A percentile compares a stretch with the other conserved stretches of the same genome.
These are phyloP conservation scores for Erebia aethiops DNA, from an alignment of 2,888 invertebrate species.

Conservation along the genomic window DNA sequence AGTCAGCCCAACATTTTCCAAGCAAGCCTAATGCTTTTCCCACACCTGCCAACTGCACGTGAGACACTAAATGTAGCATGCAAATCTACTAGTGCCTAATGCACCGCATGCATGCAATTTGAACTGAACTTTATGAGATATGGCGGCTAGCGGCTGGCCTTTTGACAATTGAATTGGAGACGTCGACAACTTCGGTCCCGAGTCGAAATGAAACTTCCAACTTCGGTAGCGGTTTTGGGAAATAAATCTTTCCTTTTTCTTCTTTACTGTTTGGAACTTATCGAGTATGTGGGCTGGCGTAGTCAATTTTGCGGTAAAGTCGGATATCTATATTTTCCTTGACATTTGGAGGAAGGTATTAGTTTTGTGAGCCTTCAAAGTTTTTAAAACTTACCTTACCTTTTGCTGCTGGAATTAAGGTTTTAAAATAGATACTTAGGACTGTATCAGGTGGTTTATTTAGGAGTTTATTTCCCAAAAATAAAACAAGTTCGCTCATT, in stretches of 20 bases:
- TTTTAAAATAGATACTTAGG: background rate
- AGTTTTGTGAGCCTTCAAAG: constrained; percentile 8
- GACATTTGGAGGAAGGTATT: background rate
- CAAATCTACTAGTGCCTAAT: constrained; percentile 32
- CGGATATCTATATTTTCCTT: constrained; percentile 13
- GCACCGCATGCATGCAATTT: constrained; percentile 37
- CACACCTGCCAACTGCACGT: constrained; percentile 29
- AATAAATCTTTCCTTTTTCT: constrained; percentile 18
- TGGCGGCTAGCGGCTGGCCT: constrained; percentile 19
- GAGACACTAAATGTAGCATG: constrained; percentile 33
- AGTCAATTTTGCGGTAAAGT: constrained; percentile 21
- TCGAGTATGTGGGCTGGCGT: constrained; percentile 13
- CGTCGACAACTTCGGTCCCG: constrained; percentile 21
- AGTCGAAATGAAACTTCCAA: constrained; percentile 18
- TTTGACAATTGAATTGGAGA: constrained; percentile 22
- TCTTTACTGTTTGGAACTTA: constrained; percentile 13
- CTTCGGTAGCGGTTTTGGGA: constrained; percentile 18
- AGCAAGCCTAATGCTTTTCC: constrained; percentile 28
- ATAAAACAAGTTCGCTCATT: too few relatives aligned
- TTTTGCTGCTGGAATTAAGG: background rate
- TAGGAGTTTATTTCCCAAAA: too few relatives aligned
- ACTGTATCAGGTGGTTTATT: too few relatives aligned
- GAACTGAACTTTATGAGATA: constrained; percentile 31
- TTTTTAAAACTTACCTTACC: background rate
- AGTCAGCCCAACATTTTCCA: constrained; percentile 18